Conservation (phyloP, 1,140 invertebrate genomes). For the Sitodiplosis mosellana region DNA sequence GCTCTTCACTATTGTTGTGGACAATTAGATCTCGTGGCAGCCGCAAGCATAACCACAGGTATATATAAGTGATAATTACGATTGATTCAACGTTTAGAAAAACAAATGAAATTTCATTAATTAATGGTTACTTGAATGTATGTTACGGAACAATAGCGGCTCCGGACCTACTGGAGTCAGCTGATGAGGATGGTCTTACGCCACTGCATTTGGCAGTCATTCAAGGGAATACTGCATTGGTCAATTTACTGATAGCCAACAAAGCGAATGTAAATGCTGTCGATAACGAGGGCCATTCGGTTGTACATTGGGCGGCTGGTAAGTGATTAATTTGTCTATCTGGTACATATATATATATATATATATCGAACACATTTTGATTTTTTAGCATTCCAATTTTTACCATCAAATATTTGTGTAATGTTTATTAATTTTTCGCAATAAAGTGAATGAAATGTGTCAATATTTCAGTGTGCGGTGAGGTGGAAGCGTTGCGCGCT, state of each 20-base stretch:
- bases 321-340: constrained; percentile 12
- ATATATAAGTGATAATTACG: not conserved
- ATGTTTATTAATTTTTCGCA: not conserved
- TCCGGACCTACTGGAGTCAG: constrained; percentile 55
- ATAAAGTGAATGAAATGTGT: not conserved
- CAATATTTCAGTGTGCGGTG: constrained; percentile 59
- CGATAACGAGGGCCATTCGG: constrained; percentile 87
- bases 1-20: constrained; percentile 84
- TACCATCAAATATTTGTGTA: too few relatives aligned
- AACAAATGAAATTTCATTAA: not conserved
- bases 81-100: not conserved
- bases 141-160: constrained; percentile 41
- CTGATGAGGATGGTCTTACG: constrained; percentile 86
- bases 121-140: not conserved
- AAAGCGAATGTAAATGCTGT: constrained; percentile 72
- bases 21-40: constrained; percentile 34
- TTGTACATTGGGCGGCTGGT: constrained; percentile 98
- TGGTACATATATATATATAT: not conserved
- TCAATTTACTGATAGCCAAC: constrained; percentile 58
- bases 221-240: constrained; percentile 66
- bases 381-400: not conserved
- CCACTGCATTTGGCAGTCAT: constrained; percentile 84
- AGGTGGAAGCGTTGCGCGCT: constrained; percentile 68
- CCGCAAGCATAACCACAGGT: constrained; percentile 32
- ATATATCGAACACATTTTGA: too few relatives aligned